A percentile compares a stretch with the other conserved stretches of the same genome.
Conservation (phyloP, 2,888 invertebrate species). For the Eupithecia pulchellata region DNA sequence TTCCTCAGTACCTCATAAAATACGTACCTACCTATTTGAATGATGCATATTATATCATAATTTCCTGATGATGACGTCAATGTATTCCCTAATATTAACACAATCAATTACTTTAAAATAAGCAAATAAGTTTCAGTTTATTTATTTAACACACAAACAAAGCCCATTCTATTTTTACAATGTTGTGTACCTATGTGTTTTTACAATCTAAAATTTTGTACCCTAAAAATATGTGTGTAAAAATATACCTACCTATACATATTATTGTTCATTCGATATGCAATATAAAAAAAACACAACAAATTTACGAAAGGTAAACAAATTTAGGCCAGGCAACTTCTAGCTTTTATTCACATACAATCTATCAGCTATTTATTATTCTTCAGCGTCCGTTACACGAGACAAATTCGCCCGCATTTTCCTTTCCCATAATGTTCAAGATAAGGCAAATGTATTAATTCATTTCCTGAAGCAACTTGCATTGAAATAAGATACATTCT, state of each 20-base stretch:
- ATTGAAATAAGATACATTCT: neutral
- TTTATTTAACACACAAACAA: too few relatives aligned
- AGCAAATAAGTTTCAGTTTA: neutral
- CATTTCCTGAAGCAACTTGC: neutral
- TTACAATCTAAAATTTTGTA: too few relatives aligned
- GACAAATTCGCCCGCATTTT: constrained; percentile 26
- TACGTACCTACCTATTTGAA: neutral
- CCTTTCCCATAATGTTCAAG: neutral
- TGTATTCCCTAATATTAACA: neutral
- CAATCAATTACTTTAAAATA: neutral
- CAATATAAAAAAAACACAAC: too few relatives aligned
- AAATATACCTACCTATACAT: too few relatives aligned
- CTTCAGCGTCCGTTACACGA: constrained; percentile 10
- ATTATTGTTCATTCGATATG: too few relatives aligned
- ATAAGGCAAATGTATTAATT: constrained; percentile 3
- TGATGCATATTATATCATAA: neutral
- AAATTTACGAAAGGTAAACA: too few relatives aligned
- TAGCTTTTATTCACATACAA: too few relatives aligned
- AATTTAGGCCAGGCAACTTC: too few relatives aligned
- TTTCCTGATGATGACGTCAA: neutral
- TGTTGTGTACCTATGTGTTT: too few relatives aligned
- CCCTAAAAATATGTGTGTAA: too few relatives aligned
- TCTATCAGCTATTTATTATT: too few relatives aligned
- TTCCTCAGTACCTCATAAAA: neutral
- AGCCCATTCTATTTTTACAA: too few relatives aligned